Base-by-base conservation (phyloP, 2,888 invertebrate species). In the Priocnemis perturbator region DNA sequence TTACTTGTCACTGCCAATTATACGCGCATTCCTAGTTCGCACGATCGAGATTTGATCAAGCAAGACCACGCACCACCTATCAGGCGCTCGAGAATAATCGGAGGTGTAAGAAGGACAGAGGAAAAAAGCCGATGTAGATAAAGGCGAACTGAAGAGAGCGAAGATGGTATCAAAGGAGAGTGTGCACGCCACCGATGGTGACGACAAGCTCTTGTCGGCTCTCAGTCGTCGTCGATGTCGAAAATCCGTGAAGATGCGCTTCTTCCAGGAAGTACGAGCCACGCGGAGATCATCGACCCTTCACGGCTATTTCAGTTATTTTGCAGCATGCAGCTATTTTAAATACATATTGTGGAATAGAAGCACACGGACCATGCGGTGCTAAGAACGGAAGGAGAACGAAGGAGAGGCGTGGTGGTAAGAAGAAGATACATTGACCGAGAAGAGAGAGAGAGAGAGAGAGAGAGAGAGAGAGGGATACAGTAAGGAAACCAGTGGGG, bases 251-350 rank as follows among this genome's bases (percentile, higher is more conserved):
- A 57, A 73, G 76, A 74, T 58, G 72, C 62, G 70, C 56, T 57
- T 77, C 78, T 85, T 85, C 83, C 84, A 84, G 85, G 85, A 85
- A 85, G 85, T 85, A 82, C 78, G 78, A 82, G 78, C 72, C 71
- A 69, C 72, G 64, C 77, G 65, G 85, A 73, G 85, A 85, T 85
- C 85, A 83, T 85, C 85, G 85, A 85, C 85, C 85, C 83, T 85
- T 82, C 81, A 70, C 72, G 82, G 83, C 82, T 85, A 85, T 85
- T 85, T 85, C 85, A 85, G 86, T 84, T 85, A 85, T 85, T 85
- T 84, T 79, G 82, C 84, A 81, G 79, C 77, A 77, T 78, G 83
- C 79, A 81, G 83, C 86, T 85, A 85, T 85, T 85, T 85, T 85
- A 83, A 85, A 85, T 85, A 83, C 82, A 83, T 82, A 82, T 81